Base-by-base conservation (phyloP, 2,797 vertebrate species). In the Halcyon chelicuti region DNA sequence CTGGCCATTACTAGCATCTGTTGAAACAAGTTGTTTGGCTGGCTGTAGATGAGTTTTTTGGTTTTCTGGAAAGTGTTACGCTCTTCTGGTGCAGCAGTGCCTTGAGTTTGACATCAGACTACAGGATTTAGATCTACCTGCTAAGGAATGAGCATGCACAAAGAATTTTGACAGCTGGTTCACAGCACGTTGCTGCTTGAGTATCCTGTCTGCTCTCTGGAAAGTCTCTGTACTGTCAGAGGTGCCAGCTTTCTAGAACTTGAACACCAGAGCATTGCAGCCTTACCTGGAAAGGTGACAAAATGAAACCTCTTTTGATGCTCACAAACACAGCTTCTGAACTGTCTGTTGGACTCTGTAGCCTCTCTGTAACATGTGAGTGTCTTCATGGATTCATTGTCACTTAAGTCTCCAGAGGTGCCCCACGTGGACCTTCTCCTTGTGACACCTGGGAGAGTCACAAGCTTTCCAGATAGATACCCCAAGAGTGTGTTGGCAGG, bases 381-480 rank as follows among this genome's bases (percentile, higher is more conserved):
- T 71, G 20, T 71, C 61, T 61, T 95, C 29, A 8, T 33, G 65
- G 47, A 37, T 85, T 76, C 51, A 8, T 14, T 49, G 60, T 29
- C 37, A 51, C 2, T 62, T 55, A 4, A 86, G 11, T 14, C 76
- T 76, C 60, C 17, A 14, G 40, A 79, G 39, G 19, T 91, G 26
- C 44, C 23, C 15, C 5, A 1, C 3, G 2, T 61, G 57, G n/a
- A 58, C 33, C 13, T 23, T 54, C 35, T 77, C 25, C 35, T 44
- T 44, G 11, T 80, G 63, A 39, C 29, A 20, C 46, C 11, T 65
- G 29, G 42, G 22, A 88, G 46, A n/a, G 22, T 60, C 39, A 31
- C 31, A 39, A 0, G 0, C 19, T 49, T 65, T 35, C 22, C 67
- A 78, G 35, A 21, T 7, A 33, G 25, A 17, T 76, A 35, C 23